Base-by-base conservation (phyloP, 2,797 vertebrate species). In the Acrossocheilus wenchowensis region DNA sequence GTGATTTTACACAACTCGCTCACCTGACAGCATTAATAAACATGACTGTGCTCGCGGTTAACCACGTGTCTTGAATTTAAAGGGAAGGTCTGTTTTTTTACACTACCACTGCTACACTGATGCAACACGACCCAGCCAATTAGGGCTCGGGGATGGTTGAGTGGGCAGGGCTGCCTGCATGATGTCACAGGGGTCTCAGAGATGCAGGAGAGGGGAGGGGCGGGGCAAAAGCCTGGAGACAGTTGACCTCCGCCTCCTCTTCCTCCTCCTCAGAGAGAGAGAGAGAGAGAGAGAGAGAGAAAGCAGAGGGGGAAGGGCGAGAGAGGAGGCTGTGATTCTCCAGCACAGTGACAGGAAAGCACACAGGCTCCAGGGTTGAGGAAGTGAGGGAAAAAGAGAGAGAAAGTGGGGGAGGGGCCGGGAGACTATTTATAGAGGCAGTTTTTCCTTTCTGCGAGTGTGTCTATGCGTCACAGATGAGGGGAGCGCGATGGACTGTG, bases 351-450 rank as follows among this genome's bases (percentile, higher is more conserved):
- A 91, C 90, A 90, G 90, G 87, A 88, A 87, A 91, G 88, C 85
- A 86, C 81, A 86, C 89, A 78, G 19, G 85, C 83, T 86, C 79
- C 74, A 21, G 86, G 77, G 69, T 50, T 71, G 81, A 81, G 87
- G 74, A 91, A 85, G 88, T 82, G 52, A 83, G 30, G 72, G 52
- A 3, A 75, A 41, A 39, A 60, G 72, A 87, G 71, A 75, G 26
- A 86, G 82, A 34, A 43, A 45, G 73, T 23, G 50, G 77, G 82
- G 78, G 86, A 82, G 60, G 68, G 62, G 30, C 69, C 14, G 77
- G 77, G 52, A 12, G 12, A 66, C 92, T 95, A 96, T 95, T 91
- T 93, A 95, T 96, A 95, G 94, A 87, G 62, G 4, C 54, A 89
- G 90, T 89, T 78, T 86, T 88, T 75, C 73, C 81, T 89, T 91